phyloP scores from a whole-genome alignment of 2,888 invertebrate genomes.

The Lysandra coridon region DNA sequence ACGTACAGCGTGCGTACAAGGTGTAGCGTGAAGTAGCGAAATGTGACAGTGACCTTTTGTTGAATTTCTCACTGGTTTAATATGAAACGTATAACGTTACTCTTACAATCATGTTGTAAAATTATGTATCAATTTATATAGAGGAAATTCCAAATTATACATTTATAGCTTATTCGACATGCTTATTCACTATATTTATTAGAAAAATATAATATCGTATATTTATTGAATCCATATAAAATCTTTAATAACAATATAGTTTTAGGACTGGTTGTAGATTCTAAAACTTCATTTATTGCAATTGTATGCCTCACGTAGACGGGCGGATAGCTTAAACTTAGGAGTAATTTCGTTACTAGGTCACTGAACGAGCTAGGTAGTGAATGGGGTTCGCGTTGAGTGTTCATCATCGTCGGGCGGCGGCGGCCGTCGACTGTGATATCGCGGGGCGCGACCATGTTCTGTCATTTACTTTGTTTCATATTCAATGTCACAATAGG shows the following conservation, averaged over 20 bases:
- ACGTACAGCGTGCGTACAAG: neutral
- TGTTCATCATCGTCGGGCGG: constrained; percentile 37
- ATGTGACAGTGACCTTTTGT: constrained; percentile 23
- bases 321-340: constrained; percentile 9
- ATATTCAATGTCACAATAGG: constrained; percentile 26
- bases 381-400: constrained; percentile 8
- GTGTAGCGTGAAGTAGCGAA: constrained; percentile 4
- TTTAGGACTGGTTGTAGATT: neutral
- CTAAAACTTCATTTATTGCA: neutral
- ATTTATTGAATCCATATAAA: neutral
- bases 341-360: constrained; percentile 25
- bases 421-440: constrained; percentile 73
- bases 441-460: constrained; percentile 38
- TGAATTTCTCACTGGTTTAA: constrained; percentile 17
- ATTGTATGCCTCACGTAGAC: neutral
- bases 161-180: constrained; percentile 1
- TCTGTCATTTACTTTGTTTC: constrained; percentile 13
- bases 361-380: constrained; percentile 26
- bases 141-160: constrained; percentile 7
- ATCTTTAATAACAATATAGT: neutral
- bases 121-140: neutral
- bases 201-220: constrained; percentile 13
- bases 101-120: neutral
- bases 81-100: neutral
- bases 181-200: neutral